Evolutionary conservation across 2,797 vertebrate genomes (phyloP), one percentile per base, ranked within the genome.

Genomic region (Esox masquinongy): DNA sequence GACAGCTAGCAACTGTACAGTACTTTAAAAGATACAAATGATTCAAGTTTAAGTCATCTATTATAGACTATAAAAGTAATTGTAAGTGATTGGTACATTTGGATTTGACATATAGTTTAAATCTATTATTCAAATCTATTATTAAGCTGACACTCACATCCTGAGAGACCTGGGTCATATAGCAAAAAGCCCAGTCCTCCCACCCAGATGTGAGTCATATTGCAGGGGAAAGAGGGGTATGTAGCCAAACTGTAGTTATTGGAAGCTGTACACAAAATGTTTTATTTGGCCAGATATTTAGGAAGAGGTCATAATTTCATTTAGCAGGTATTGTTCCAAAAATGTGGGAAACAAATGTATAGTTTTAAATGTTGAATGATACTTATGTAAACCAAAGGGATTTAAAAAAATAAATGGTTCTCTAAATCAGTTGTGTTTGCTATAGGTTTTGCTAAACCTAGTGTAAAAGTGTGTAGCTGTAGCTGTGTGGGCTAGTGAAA

Each of bases 31-130:
- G 63, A 34, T 17, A 34, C 26, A 24, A 31, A 31, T 66, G 14
- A 66, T 29, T 11, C 11, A n/a, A 26, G 47, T 17, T 56, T 70
- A 0, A 59, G 26, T 59, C 76, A 71, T 61, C 34, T 61, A 1
- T 50, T 82, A 56, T 73, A 36, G 17, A 74, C 72, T 51, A 53
- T 53, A n/a, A 53, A 53, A 53, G 50, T 53, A 53, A 31, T 43
- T 43, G 39, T 43, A 6, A 6, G 53, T n/a, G n/a, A 59, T 59
- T 2, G 8, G 19, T 22, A 22, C 53, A n/a, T n/a, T 59, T 59
- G n/a, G 53, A 59, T 59, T n/a, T 59, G 53, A 22, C 53, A 22
- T 59, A 16, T 56, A 16, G 17, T n/a, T 56, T 7, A 22, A 56
- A 56, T 56, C 4, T 56, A n/a, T 56, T 59, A 59, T 59, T 59